Evolutionary conservation across 1,140 invertebrate genomes (phyloP).

Genomic region (Diorhabda elongata): DNA sequence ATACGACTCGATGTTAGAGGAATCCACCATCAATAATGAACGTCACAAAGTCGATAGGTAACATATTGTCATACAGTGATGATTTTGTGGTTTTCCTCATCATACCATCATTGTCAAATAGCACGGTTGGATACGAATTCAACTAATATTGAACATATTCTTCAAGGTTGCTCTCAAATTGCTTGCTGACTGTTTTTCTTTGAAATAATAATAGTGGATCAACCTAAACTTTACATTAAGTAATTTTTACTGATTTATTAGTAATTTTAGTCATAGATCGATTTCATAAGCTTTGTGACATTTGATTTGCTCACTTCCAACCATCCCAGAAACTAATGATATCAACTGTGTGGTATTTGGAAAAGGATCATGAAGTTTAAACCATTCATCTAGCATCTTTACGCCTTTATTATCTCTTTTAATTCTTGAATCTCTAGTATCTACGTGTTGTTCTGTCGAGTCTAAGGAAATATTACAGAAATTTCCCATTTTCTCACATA

Average conservation of each 20-base stretch:
- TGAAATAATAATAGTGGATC: not conserved
- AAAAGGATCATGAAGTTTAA: conserved; percentile 37
- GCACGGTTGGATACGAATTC: not conserved
- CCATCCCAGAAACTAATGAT: conserved; percentile 45
- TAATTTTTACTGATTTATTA: too few relatives aligned
- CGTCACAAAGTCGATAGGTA: not conserved
- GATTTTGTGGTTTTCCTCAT: not conserved
- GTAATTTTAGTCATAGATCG: not conserved
- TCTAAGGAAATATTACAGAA: too few relatives aligned
- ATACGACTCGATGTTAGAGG: not conserved
- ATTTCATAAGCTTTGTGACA: not conserved
- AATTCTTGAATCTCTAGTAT: conserved; percentile 43
- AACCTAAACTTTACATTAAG: not conserved
- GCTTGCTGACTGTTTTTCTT: not conserved
- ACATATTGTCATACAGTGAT: not conserved
- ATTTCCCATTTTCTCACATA: too few relatives aligned
- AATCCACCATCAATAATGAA: not conserved
- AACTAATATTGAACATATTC: not conserved
- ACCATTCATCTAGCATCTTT: conserved; percentile 42
- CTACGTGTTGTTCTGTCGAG: conserved; percentile 47
- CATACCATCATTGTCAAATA: not conserved
- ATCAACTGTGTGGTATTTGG: conserved; percentile 34
- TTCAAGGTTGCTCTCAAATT: not conserved
- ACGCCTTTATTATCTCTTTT: conserved; percentile 43
- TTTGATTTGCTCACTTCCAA: conserved; percentile 34